phyloP scores from a whole-genome alignment of 1,140 invertebrate genomes.

The Nautilus pompilius region DNA sequence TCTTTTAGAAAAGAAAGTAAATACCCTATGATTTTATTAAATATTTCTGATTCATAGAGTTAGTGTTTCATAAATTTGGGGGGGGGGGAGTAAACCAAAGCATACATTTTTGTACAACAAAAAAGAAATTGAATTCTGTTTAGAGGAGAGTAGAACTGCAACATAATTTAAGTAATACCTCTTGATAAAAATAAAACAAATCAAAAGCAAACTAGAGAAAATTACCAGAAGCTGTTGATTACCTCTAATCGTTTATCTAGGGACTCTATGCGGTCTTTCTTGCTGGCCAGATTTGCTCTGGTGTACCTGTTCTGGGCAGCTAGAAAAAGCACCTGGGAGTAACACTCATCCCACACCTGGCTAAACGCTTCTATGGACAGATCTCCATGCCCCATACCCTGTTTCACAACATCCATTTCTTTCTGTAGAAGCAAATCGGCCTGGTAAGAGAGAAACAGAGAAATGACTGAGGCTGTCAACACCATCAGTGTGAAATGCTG shows the following conservation, averaged over 20 bases:
- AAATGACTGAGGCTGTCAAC: neutral
- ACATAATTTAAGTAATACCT: too few relatives aligned
- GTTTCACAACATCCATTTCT: conserved; percentile 87
- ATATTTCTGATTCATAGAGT: too few relatives aligned
- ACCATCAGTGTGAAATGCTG: conserved; percentile 6
- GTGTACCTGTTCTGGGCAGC: conserved; percentile 89
- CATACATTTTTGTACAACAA: too few relatives aligned
- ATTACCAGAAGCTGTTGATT: conserved; percentile 2
- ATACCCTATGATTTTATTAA: too few relatives aligned
- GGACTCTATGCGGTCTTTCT: conserved; percentile 93
- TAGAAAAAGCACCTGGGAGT: conserved; percentile 80
- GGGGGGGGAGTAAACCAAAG: too few relatives aligned
- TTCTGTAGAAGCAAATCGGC: conserved; percentile 59
- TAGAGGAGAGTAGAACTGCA: too few relatives aligned
- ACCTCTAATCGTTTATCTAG: conserved; percentile 84
- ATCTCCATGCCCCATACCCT: conserved; percentile 93
- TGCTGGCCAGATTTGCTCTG: conserved; percentile 87
- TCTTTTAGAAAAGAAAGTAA: too few relatives aligned
- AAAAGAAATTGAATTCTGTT: too few relatives aligned
- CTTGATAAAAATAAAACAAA: too few relatives aligned
- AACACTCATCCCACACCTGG: conserved; percentile 97
- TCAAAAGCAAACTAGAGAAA: neutral
- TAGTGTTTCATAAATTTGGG: too few relatives aligned
- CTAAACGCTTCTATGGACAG: conserved; percentile 85
- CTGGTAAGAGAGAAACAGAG: neutral